Conservation (phyloP, 23 tunicate species). For the Diplosoma virens region DNA sequence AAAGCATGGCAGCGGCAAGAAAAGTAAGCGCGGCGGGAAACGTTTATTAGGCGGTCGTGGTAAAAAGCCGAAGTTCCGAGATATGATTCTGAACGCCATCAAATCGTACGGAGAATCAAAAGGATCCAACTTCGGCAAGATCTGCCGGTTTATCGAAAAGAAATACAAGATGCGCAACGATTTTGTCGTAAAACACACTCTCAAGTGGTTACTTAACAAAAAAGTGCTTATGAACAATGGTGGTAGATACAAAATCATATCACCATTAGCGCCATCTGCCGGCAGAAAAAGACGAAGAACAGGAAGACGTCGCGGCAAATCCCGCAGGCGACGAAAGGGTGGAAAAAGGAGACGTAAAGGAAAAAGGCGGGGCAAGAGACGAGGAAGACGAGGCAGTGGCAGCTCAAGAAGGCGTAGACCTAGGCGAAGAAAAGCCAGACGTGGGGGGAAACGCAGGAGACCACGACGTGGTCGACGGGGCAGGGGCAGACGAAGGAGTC, state of each 20-base stretch:
- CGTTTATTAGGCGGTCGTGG: not conserved
- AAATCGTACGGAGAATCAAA: constrained; percentile 49
- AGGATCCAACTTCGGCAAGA: constrained; percentile 50
- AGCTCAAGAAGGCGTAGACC: not conserved
- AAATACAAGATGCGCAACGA: constrained; percentile 57
- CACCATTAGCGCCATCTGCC: not conserved
- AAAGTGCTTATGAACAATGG: constrained; percentile 37
- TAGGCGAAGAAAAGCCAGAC: not conserved
- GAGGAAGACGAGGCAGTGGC: not conserved
- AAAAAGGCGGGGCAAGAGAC: not conserved
- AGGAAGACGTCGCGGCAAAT: not conserved
- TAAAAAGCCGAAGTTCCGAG: constrained; percentile 68
- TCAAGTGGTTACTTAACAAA: constrained; percentile 57
- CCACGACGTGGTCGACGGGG: not conserved
- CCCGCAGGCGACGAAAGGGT: not conserved
- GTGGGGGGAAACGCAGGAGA: not conserved
- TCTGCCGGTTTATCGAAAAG: constrained; percentile 52
- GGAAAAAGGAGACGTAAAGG: not conserved
- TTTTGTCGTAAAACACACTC: constrained; percentile 63
- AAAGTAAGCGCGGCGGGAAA: constrained; percentile 3
- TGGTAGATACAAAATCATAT: constrained; percentile 8
- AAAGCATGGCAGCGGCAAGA: not conserved
- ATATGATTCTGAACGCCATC: constrained; percentile 59
- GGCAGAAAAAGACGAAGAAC: not conserved
- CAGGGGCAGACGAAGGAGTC: not conserved